phyloP scores from a whole-genome alignment of 2,797 vertebrate species.

The Diglossa cyanea region DNA sequence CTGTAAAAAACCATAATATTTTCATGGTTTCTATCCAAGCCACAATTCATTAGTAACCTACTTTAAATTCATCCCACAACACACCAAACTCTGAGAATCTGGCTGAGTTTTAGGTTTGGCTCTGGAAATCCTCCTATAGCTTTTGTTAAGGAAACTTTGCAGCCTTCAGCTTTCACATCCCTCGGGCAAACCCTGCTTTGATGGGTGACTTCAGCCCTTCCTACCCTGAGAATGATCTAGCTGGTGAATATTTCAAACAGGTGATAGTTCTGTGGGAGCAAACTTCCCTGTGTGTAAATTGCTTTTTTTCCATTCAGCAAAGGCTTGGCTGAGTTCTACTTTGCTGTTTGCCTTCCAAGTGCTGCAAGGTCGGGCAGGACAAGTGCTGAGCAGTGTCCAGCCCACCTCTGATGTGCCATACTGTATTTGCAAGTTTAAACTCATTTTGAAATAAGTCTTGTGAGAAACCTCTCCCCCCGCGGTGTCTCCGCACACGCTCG shows the following conservation, averaged over 20 bases:
- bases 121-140: conserved; percentile 11
- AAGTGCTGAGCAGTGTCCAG: not conserved
- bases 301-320: conserved; percentile 4
- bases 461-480: not conserved
- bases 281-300: conserved; percentile 20
- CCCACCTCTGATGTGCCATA: conserved; percentile 47
- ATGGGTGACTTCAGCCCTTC: not conserved
- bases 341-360: conserved; percentile 48
- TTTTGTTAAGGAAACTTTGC: conserved; percentile 14
- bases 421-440: not conserved
- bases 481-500: not conserved
- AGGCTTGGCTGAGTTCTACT: conserved; percentile 33
- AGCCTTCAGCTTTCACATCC: not conserved
- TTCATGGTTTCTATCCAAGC: conserved; percentile 14
- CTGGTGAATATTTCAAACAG: not conserved
- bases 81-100: conserved; percentile 5
- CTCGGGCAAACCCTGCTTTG: not conserved
- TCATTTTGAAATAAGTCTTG: not conserved
- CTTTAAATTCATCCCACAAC: conserved; percentile 1
- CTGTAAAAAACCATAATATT: not conserved
- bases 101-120: conserved; percentile 10
- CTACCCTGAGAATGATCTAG: not conserved
- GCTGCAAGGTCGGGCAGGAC: conserved; percentile 20
- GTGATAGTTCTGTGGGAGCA: not conserved
- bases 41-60: not conserved